Percentiles rank a stretch among this genome's conserved stretches.
Conservation (phyloP, 1,140 invertebrate species). For the Philotrypesis tridentata region DNA sequence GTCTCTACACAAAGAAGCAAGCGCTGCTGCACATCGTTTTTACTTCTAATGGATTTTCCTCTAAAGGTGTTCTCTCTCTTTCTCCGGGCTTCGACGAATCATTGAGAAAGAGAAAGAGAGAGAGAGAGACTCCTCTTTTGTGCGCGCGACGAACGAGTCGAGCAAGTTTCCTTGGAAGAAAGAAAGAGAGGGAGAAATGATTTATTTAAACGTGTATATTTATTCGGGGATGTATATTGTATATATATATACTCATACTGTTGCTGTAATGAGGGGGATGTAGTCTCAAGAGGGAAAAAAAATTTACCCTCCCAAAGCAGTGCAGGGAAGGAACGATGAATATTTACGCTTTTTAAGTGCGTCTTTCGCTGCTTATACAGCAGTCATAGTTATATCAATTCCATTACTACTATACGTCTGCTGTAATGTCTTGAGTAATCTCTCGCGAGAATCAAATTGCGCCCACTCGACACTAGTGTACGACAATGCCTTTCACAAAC, state of each 20-base stretch:
- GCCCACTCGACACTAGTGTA: background rate
- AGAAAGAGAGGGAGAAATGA: no score
- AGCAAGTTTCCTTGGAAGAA: background rate
- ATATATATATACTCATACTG: no score
- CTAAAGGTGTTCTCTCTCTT: no score
- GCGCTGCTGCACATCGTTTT: background rate
- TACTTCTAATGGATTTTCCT: slow-evolving; percentile 7
- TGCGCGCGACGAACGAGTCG: background rate
- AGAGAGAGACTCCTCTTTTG: background rate
- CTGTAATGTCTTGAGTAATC: background rate
- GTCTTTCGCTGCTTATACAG: background rate
- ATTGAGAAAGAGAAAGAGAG: background rate
- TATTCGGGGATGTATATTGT: no score
- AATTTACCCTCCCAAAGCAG: background rate
- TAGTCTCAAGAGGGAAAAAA: background rate
- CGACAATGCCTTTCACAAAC: background rate
- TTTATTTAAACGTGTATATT: no score
- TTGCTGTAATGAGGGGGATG: no score
- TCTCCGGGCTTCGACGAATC: background rate
- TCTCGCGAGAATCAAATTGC: background rate
- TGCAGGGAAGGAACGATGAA: background rate
- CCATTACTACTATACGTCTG: background rate
- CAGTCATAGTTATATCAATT: no score
- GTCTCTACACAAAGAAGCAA: background rate
- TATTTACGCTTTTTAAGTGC: background rate